Evolutionary conservation across 1,140 invertebrate species (phyloP), one percentile per base, ranked within the genome.

Genomic region (Paraescarpia echinospica): DNA sequence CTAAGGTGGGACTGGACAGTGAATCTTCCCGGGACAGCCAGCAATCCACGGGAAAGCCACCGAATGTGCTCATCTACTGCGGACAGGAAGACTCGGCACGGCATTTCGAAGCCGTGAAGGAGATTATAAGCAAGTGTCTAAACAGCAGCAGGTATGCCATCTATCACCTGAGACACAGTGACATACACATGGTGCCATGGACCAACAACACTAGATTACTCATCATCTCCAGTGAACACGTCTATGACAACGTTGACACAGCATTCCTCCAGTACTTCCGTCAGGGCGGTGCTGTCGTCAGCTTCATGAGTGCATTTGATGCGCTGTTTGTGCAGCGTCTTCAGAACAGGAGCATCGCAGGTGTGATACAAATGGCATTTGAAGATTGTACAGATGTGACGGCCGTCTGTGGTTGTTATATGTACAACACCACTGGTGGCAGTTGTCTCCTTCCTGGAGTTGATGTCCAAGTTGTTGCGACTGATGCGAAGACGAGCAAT

Each of bases 401-500:
- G 94, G 97, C 98, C 96, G 97, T 98, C 96, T 98, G 98, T 95
- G 98, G 98, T 93, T 97, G 98, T 89, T 98, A 98, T 95, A 98
- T 97, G 94, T 98, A 98, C 95, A 97, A 98, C 34, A 93, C 92
- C 27, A 93, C 93, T 33, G 96, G 96, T 34, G 97, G 97, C 0
- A 97, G 97, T 51, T 96, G 96, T 18, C 35, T 33, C 2, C 33
- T 89, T 89, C 88, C 35, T 35, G 27, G 97, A 59, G 96, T 98
- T 91, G 96, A 97, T 90, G 97, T 98, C 1, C 97, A 97, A 94
- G 97, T 98, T 31, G 95, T 98, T 48, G 98, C 98, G 0, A 97
- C 97, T 0, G 98, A 98, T 94, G 98, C 98, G 95, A 98, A 98
- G 0, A 98, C 98, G 97, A 97, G 98, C 59, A 98, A 98, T 5